A percentile compares a stretch with the other conserved stretches of the same genome.
These are phyloP conservation scores for Zaprionus inermis DNA, from an alignment of 1,140 invertebrate genomes.

Conservation along the genomic window DNA sequence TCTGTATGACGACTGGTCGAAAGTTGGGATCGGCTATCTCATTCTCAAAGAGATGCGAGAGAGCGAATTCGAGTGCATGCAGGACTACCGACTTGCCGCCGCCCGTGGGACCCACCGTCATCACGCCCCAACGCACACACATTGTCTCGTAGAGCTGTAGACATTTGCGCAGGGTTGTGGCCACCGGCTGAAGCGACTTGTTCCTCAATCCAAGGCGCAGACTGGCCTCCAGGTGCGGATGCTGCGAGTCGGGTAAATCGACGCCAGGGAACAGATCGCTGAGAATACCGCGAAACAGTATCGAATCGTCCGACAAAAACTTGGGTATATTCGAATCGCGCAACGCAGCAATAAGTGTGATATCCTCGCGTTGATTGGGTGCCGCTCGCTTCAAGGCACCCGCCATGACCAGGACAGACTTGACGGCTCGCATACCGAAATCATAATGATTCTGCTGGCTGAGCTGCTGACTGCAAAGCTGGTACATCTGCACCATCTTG, in stretches of 20 bases:
- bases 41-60: conserved; percentile 86
- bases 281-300: conserved; percentile 94
- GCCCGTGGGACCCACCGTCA: conserved; percentile 95
- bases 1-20: conserved; percentile 88
- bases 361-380: conserved; percentile 92
- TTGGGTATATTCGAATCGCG: conserved; percentile 97
- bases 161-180: conserved; percentile 90
- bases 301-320: conserved; percentile 93
- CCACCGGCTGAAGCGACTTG: conserved; percentile 87
- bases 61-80: conserved; percentile 88
- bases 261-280: conserved; percentile 95
- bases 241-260: conserved; percentile 91
- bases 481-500: conserved; percentile 97
- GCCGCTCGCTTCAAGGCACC: conserved; percentile 93
- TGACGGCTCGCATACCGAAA: conserved; percentile 94
- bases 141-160: conserved; percentile 96
- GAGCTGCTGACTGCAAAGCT: conserved; percentile 95
- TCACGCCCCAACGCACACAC: conserved; percentile 96
- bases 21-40: conserved; percentile 86
- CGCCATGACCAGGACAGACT: conserved; percentile 92
- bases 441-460: conserved; percentile 97
- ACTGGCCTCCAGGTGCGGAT: conserved; percentile 88
- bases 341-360: conserved; percentile 92
- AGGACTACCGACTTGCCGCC: conserved; percentile 91
- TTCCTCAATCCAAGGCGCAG: conserved; percentile 85